Evolutionary conservation across 2,888 invertebrate species (phyloP), one percentile per base, ranked within the genome.

Genomic region (Trissoscelio sp.): DNA sequence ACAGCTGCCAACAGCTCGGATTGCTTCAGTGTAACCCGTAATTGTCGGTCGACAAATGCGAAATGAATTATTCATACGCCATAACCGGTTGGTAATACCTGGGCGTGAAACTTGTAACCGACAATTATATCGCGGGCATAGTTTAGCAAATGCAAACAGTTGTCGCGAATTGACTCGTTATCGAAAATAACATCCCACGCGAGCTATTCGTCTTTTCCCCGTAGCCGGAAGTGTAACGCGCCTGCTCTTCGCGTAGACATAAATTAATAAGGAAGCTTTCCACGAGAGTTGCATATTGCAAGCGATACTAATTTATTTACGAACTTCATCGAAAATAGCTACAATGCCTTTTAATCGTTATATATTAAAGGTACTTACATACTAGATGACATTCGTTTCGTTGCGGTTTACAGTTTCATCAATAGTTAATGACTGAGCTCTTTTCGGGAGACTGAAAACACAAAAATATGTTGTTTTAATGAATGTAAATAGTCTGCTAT

Each of bases 61-160:
- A 55, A 44, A 67, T 79, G 67, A 80, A 80, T 80, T 74, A 80
- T 80, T 74, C 74, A 80, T 77, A 42, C 55, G 46, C 53, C 34
- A 48, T 74, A 69, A 69, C 60, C 39, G 44, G 39, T 55, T 46
- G 3, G 74, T 46, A 80, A 80, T 69, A 69, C 16, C 44, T 37
- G 6, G 3, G 37, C 64, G 22, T 58, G 64, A 55, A 48, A 64
- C 70, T 22, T 42, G 22, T 62, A 62, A 48, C 70, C 34, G 42
- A 31, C 48, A 70, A 80, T 80, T 75, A 80, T 64, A 69, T 58
- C 51, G 48, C 42, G 22, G 46, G 28, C 2, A 11, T n/a, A 53
- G 22, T 79, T 72, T 48, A 51, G n/a, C 34, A 4, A 9, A 48
- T 6, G 42, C 55, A 64, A 69, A 69, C 48, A 69, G 31, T 73